phyloP scores from a whole-genome alignment of 2,113 vertebrate genomes.

The Acrocephalus kingi region DNA sequence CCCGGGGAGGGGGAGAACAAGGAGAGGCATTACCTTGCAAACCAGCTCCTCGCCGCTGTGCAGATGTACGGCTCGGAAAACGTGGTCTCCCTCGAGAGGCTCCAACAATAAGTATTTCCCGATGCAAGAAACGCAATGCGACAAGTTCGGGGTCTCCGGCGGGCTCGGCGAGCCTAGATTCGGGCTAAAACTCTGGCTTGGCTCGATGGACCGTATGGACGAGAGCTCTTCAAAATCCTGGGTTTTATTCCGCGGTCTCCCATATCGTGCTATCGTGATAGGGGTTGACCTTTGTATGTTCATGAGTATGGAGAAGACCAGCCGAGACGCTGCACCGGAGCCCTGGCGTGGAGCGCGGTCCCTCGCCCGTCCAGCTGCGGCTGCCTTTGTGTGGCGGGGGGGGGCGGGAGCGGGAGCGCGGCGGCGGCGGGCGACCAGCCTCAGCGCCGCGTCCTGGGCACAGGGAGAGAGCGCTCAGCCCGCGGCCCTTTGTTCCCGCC shows the following conservation, averaged over 20 bases:
- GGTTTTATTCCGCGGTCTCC: slow-evolving; percentile 96
- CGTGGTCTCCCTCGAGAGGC: slow-evolving; percentile 98
- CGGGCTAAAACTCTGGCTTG: slow-evolving; percentile 95
- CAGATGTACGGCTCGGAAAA: slow-evolving; percentile 95
- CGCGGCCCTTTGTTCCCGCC: slow-evolving; percentile 32
- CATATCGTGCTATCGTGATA: slow-evolving; percentile 98
- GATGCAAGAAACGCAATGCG: slow-evolving; percentile 98
- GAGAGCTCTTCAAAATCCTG: slow-evolving; percentile 97
- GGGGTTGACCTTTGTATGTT: slow-evolving; percentile 99
- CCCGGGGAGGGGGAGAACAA: background rate
- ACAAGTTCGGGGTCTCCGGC: slow-evolving; percentile 97
- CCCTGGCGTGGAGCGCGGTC: slow-evolving; percentile 53
- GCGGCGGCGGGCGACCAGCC: slow-evolving; percentile 49
- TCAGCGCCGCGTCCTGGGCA: slow-evolving; percentile 59
- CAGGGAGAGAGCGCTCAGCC: slow-evolving; percentile 19
- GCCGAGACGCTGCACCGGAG: slow-evolving; percentile 54
- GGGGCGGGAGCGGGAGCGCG: background rate
- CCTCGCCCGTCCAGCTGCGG: slow-evolving; percentile 66
- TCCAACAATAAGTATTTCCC: slow-evolving; percentile 99
- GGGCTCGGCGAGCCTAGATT: slow-evolving; percentile 98
- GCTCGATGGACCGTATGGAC: slow-evolving; percentile 91
- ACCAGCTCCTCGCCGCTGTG: slow-evolving; percentile 97
- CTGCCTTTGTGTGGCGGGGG: slow-evolving; percentile 54
- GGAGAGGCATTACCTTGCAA: slow-evolving; percentile 87
- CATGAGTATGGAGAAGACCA: slow-evolving; percentile 88